Evolutionary conservation across 2,797 vertebrate genomes (phyloP), one percentile per base, ranked within the genome.

Genomic region (Acestrorhynchus altus): DNA sequence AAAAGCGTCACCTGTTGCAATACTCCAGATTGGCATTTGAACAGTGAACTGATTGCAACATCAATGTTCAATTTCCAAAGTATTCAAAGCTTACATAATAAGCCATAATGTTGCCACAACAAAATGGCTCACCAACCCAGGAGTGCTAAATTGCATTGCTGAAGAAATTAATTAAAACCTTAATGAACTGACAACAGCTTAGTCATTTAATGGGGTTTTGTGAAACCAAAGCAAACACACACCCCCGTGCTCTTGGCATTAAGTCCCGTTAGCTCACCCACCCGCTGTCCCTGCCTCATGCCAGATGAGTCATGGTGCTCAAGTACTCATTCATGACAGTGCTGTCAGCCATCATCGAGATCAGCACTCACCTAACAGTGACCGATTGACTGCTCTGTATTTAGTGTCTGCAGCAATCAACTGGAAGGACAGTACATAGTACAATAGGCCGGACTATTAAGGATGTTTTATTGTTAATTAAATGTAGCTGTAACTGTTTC

Each of bases 131-230:
- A 20, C 44, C n/a, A 56, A 60, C 24, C 65, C 22, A 52, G 12
- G 20, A 81, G 70, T 56, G 57, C 69, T 73, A 49, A 68, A 78
- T 72, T 72, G 52, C 52, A 76, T 71, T 82, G 63, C 22, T 54
- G 20, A 59, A 46, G 83, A 78, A 83, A 57, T 83, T 67, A 82
- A 89, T 86, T 77, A 64, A 20, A 73, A 71, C 69, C 24, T 64
- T 90, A 91, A 91, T 91, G 87, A 90, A 66, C 88, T 91, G 88
- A 85, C 90, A 89, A 87, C 66, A 63, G 81, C 65, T 78, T 84
- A 57, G 61, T 64, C 85, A 89, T 87, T 89, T 88, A 93, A 89
- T 82, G 81, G 83, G 86, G 74, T 83, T 81, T 81, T 87, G 84
- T 83, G 77, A 64, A 69, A 47, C 73, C 85, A 89, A 92, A 79